A percentile compares a stretch with the other conserved stretches of the same genome.
Conservation (phyloP, 1,140 invertebrate species). For the Tetramorium simillimum region DNA sequence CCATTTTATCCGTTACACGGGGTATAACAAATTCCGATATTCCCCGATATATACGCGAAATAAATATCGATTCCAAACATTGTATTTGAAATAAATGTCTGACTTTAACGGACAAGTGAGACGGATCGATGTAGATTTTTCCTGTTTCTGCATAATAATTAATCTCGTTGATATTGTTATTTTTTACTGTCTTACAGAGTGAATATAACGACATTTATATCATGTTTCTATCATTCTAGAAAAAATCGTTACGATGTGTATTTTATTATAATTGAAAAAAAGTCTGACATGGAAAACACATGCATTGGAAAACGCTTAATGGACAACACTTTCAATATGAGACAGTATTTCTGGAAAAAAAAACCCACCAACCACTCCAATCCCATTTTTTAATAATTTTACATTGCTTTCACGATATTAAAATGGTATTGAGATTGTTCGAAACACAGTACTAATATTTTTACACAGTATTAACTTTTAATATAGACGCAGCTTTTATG, state of each 20-base stretch:
- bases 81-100: conserved; percentile 6
- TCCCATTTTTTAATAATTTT: background rate
- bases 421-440: background rate
- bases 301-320: conserved; percentile 13
- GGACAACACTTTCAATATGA: background rate
- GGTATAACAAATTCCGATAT: conserved; percentile 31
- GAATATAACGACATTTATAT: background rate
- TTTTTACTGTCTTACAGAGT: background rate
- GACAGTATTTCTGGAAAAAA: background rate
- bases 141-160: background rate
- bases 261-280: background rate
- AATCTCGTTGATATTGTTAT: background rate
- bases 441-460: too few relatives aligned
- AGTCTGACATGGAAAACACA: background rate
- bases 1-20: conserved; percentile 27
- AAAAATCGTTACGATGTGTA: background rate
- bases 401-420: background rate
- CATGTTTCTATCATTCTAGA: background rate
- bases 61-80: conserved; percentile 28
- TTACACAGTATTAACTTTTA: too few relatives aligned
- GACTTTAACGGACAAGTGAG: conserved; percentile 7
- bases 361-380: background rate
- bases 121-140: background rate
- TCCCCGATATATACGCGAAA: conserved; percentile 22
- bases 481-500: background rate